Base-by-base conservation (phyloP, 2,113 vertebrate species). In the Cephalopholis sonnerati region DNA sequence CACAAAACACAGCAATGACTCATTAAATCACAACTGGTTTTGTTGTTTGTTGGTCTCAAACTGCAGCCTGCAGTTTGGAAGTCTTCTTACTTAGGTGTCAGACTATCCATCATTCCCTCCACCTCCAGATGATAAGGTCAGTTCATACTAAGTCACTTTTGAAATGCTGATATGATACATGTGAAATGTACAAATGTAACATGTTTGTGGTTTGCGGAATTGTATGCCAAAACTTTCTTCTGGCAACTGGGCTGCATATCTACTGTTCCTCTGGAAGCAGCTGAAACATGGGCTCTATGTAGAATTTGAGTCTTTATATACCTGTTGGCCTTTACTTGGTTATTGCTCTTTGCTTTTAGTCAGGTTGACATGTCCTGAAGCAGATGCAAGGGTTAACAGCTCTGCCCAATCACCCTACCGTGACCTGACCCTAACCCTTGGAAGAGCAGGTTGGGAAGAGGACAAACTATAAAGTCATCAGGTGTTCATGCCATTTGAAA, bases 381-480 rank as follows among this genome's bases (percentile, higher is more conserved):
- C 57, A 68, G 62, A 83, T 79, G 59, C 44, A 53, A 22, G 29
- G 44, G 39, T 66, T 53, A 65, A 74, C 22, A n/a, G 69, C 50
- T 51, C 48, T 44, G 36, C 57, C 69, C 12, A 48, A 41, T 63
- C 20, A 55, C 58, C 22, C 63, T 54, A 44, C 10, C 8, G 8
- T 44, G 41, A 8, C 41, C 69, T 79, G 71, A 72, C 78, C 53
- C 50, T 24, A 16, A 58, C 17, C 24, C 51, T 27, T 24, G 54
- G 15, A 65, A 25, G 58, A 84, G 54, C 61, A 70, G 63, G 76
- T 66, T 71, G 22, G 8, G 32, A 83, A 24, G 51, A 75, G 39
- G 41, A 82, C 74, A 83, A 58, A 67, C 53, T 74, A 65, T 65
- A 71, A 73, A 85, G 36, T 74, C 74, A 84, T 74, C 74, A 59